Evolutionary conservation across 2,888 invertebrate genomes (phyloP).

Genomic region (Ypsolopha sequella): DNA sequence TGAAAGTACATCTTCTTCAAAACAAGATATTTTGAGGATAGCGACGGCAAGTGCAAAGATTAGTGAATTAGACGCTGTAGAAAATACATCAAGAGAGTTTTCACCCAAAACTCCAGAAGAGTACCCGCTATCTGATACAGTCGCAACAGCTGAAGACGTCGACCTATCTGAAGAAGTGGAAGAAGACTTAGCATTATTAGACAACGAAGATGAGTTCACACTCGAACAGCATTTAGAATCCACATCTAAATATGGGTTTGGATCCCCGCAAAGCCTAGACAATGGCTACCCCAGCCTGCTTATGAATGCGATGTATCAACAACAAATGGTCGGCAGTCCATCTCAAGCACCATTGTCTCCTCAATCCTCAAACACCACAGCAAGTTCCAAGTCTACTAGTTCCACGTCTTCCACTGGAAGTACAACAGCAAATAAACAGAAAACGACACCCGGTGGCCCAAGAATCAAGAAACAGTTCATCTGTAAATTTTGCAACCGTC

Average conservation of each 20-base stretch:
- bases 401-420: slow-evolving; percentile 56
- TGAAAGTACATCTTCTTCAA: slow-evolving; percentile 54
- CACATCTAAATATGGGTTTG: slow-evolving; percentile 52
- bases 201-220: slow-evolving; percentile 80
- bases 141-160: slow-evolving; percentile 70
- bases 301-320: slow-evolving; percentile 77
- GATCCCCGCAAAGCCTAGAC: slow-evolving; percentile 72
- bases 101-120: slow-evolving; percentile 63
- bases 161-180: slow-evolving; percentile 80
- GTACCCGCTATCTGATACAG: slow-evolving; percentile 59
- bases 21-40: slow-evolving; percentile 77
- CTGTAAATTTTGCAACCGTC: slow-evolving; percentile 97
- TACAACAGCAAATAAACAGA: slow-evolving; percentile 58
- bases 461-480: slow-evolving; percentile 98
- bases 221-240: slow-evolving; percentile 68
- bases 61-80: slow-evolving; percentile 50
- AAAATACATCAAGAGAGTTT: slow-evolving; percentile 43
- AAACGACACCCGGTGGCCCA: slow-evolving; percentile 72
- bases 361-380: slow-evolving; percentile 47
- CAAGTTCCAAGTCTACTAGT: slow-evolving; percentile 52
- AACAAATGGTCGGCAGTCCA: slow-evolving; percentile 62
- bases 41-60: slow-evolving; percentile 69
- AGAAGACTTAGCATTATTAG: slow-evolving; percentile 80
- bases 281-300: slow-evolving; percentile 78
- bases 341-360: slow-evolving; percentile 57